Percentiles rank a stretch among this genome's conserved stretches.
These are phyloP conservation scores for Andrena chrysosceles DNA, from an alignment of 2,888 invertebrate species.

Conservation along the genomic window DNA sequence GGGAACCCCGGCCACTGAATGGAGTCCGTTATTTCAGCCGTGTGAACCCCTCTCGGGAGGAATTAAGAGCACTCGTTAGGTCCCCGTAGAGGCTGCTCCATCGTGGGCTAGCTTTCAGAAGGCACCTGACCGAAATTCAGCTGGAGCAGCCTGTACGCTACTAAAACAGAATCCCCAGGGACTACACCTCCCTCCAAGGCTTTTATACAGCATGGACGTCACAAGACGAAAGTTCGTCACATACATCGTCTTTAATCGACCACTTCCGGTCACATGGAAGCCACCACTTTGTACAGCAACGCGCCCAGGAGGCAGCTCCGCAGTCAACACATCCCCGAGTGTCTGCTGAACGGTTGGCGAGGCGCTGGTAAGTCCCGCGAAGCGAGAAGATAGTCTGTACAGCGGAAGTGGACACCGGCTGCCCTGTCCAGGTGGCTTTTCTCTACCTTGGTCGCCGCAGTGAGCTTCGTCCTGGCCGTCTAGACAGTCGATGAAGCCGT, in stretches of 20 bases:
- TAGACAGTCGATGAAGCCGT: slow-evolving; percentile 87
- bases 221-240: slow-evolving; percentile 29
- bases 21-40: neutral
- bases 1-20: neutral
- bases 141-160: neutral
- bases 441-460: slow-evolving; percentile 69
- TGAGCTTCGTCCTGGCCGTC: slow-evolving; percentile 87
- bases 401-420: slow-evolving; percentile 1
- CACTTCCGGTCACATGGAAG: slow-evolving; percentile 9
- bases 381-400: slow-evolving; percentile 30
- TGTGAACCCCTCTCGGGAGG: neutral
- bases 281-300: slow-evolving; percentile 34
- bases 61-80: neutral
- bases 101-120: neutral
- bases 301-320: neutral
- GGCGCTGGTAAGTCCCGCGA: slow-evolving; percentile 35
- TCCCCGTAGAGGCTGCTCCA: neutral
- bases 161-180: neutral
- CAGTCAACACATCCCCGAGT: neutral
- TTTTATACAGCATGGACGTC: slow-evolving; percentile 50
- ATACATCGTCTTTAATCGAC: slow-evolving; percentile 9
- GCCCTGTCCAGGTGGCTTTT: slow-evolving; percentile 1
- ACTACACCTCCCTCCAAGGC: slow-evolving; percentile 28
- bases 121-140: neutral
- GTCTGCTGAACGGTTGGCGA: neutral